phyloP scores from a whole-genome alignment of 2,888 invertebrate genomes.

The Cabera pusaria region DNA sequence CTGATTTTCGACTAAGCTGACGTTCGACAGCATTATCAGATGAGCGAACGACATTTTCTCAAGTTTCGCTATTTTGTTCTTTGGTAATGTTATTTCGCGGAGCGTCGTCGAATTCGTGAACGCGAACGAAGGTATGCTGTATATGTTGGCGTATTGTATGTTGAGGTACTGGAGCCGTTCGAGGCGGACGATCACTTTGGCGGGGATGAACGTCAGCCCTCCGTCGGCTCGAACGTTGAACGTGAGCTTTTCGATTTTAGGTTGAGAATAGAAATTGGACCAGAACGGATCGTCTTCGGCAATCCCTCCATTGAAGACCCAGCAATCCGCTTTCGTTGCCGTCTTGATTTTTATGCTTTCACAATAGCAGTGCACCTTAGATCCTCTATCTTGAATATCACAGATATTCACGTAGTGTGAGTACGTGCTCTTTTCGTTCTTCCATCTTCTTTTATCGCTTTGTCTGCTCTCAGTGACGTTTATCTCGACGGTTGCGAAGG shows the following conservation, averaged over 20 bases:
- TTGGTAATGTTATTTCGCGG: conserved; percentile 86
- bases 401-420: conserved; percentile 82
- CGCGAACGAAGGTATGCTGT: conserved; percentile 87
- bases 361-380: conserved; percentile 87
- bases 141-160: conserved; percentile 89
- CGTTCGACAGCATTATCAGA: conserved; percentile 86
- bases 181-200: conserved; percentile 86
- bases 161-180: conserved; percentile 86
- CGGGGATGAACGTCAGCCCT: conserved; percentile 88
- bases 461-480: conserved; percentile 76
- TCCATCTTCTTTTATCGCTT: conserved; percentile 75
- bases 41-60: conserved; percentile 89
- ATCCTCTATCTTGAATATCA: conserved; percentile 78
- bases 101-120: conserved; percentile 89
- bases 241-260: conserved; percentile 86
- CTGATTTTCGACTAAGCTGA: conserved; percentile 90
- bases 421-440: conserved; percentile 66
- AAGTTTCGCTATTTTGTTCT: conserved; percentile 87
- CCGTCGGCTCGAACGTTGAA: conserved; percentile 88
- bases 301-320: conserved; percentile 88
- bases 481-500: conserved; percentile 73
- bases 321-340: conserved; percentile 89
- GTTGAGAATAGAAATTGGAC: conserved; percentile 89
- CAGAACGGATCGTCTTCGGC: conserved; percentile 89
- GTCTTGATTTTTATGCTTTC: conserved; percentile 79